phyloP scores from a whole-genome alignment of 1,140 invertebrate species.

The Liolophura sinensis region DNA sequence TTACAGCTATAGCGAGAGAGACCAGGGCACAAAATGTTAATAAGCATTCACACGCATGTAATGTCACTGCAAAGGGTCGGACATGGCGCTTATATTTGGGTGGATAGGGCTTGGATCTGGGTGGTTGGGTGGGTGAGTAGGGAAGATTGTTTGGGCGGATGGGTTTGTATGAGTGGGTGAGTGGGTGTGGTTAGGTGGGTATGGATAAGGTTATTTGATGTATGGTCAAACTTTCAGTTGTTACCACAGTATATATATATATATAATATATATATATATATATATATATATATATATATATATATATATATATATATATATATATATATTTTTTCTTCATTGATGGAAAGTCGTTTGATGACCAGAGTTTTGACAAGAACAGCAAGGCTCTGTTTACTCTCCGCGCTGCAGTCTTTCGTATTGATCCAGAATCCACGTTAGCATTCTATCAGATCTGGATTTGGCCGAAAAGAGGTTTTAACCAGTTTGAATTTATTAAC shows the following conservation, averaged over 20 bases:
- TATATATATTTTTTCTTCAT: background rate
- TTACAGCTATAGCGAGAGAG: constrained; percentile 70
- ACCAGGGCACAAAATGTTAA: background rate
- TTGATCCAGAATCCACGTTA: too few species aligned
- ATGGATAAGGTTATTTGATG: too few species aligned
- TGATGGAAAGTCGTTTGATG: background rate
- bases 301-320: too few species aligned
- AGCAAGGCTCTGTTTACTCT: too few species aligned
- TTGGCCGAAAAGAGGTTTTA: too few species aligned
- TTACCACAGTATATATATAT: background rate
- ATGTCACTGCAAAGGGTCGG: background rate
- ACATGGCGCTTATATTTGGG: background rate
- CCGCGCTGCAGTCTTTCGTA: too few species aligned
- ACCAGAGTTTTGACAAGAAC: too few species aligned
- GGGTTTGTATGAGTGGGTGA: background rate
- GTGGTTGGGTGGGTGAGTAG: constrained; percentile 5
- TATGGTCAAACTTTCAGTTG: too few species aligned
- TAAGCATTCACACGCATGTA: background rate
- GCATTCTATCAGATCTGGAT: too few species aligned
- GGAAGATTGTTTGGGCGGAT: background rate
- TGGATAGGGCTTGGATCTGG: background rate
- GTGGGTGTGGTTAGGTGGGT: background rate
- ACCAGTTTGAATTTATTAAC: too few species aligned
- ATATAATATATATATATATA: too few species aligned
- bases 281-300: too few species aligned